A percentile compares a stretch with the other conserved stretches of the same genome.
Evolutionary conservation across 2,888 invertebrate genomes (phyloP).

Genomic region (Rhagium mordax): DNA sequence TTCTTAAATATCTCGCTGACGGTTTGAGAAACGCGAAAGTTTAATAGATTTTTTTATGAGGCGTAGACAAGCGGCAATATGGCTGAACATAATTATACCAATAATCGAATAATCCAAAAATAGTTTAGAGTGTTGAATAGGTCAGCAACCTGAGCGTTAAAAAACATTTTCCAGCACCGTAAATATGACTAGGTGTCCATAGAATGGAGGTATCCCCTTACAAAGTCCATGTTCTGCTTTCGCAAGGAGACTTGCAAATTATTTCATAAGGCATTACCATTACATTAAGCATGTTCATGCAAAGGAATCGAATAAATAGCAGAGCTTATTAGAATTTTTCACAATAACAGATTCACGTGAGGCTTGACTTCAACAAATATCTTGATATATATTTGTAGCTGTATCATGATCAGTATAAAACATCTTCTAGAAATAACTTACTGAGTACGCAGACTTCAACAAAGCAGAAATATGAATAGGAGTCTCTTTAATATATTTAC

Average conservation of each 20-base stretch:
- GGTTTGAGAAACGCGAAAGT: too few species aligned
- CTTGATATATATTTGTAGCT: conserved; percentile 15
- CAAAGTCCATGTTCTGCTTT: conserved; percentile 2
- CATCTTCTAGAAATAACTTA: conserved; percentile 19
- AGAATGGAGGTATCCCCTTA: conserved; percentile 17
- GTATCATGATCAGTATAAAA: conserved; percentile 11
- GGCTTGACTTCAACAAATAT: conserved; percentile 15
- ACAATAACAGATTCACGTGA: neutral
- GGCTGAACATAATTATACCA: too few species aligned
- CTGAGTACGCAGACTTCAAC: conserved; percentile 18
- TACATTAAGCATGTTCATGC: conserved; percentile 17
- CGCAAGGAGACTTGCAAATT: conserved; percentile 7
- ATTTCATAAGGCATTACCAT: conserved; percentile 8
- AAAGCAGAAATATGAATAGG: conserved; percentile 27
- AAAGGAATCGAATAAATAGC: conserved; percentile 18
- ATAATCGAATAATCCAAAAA: too few species aligned
- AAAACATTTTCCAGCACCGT: neutral
- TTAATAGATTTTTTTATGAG: too few species aligned
- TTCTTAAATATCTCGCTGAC: too few species aligned
- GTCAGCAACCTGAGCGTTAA: neutral
- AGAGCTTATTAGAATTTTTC: conserved; percentile 24
- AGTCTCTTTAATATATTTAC: conserved; percentile 29
- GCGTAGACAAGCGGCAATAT: too few species aligned
- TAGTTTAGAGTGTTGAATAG: neutral
- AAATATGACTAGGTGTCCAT: conserved; percentile 15